Conservation (phyloP, 2,888 invertebrate genomes). For the Trichopria drosophilae region DNA sequence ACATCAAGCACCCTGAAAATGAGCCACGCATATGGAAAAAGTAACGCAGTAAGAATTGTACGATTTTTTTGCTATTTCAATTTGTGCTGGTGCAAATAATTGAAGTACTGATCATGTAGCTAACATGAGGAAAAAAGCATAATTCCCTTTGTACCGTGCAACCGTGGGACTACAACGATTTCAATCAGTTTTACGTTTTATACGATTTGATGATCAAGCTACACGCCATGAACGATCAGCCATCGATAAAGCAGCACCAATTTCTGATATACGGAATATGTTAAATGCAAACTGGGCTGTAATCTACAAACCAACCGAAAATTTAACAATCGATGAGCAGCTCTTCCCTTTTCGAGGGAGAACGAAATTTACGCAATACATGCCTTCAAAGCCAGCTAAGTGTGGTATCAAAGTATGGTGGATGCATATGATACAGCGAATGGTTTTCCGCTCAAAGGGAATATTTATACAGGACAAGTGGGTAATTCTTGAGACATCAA, state of each 20-base stretch:
- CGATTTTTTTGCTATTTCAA: slow-evolving; percentile 34
- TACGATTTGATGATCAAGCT: slow-evolving; percentile 43
- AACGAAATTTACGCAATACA: too few species aligned
- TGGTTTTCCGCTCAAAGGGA: slow-evolving; percentile 38
- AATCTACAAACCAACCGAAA: slow-evolving; percentile 40
- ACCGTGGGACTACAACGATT: slow-evolving; percentile 28
- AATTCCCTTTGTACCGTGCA: slow-evolving; percentile 9
- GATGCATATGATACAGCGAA: slow-evolving; percentile 43
- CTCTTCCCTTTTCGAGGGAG: slow-evolving; percentile 42
- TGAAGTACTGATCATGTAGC: slow-evolving; percentile 27
- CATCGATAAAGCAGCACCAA: slow-evolving; percentile 42
- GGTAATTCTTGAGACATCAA: background rate
- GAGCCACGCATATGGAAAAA: slow-evolving; percentile 14
- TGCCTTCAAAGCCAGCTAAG: too few species aligned
- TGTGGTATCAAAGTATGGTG: slow-evolving; percentile 28
- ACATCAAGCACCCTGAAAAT: slow-evolving; percentile 11
- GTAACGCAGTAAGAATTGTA: slow-evolving; percentile 28
- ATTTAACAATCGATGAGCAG: slow-evolving; percentile 46
- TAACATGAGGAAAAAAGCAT: slow-evolving; percentile 9
- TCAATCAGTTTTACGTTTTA: slow-evolving; percentile 37
- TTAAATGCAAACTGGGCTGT: slow-evolving; percentile 42
- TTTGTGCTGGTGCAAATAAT: slow-evolving; percentile 33
- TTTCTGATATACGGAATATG: slow-evolving; percentile 42
- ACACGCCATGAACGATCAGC: slow-evolving; percentile 36
- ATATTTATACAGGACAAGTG: background rate